Evolutionary conservation across 2,113 vertebrate genomes (phyloP).

Genomic region (Colistium nudipinnis): DNA sequence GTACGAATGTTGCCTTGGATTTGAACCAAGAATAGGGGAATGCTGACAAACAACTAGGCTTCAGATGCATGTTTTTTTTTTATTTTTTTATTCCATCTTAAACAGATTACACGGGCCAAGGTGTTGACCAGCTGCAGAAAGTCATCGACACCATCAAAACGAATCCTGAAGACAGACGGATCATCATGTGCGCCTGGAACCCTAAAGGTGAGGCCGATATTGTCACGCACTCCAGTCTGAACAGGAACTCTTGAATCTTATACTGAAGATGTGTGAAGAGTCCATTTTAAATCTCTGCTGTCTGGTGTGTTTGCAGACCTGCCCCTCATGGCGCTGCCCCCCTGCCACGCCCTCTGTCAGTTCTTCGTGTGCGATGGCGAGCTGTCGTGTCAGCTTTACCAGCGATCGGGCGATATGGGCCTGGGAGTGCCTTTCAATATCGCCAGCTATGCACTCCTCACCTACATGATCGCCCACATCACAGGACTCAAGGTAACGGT

Average conservation of each 20-base stretch:
- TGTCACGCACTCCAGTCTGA: no score
- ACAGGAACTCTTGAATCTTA: fast-evolving
- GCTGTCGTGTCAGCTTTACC: conserved; percentile 96
- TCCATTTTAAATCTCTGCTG: background rate
- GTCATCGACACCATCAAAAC: conserved; percentile 92
- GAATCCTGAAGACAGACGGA: conserved; percentile 94
- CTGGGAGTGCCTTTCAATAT: conserved; percentile 98
- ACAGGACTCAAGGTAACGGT: conserved; percentile 89
- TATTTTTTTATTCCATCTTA: background rate
- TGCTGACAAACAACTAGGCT: background rate
- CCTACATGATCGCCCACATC: conserved; percentile 97
- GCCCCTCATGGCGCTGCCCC: conserved; percentile 93
- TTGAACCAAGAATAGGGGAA: no score
- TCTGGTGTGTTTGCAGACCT: conserved; percentile 81
- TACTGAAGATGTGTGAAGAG: background rate
- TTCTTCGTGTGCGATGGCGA: conserved; percentile 93
- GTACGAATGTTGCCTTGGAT: no score
- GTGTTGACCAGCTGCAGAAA: conserved; percentile 94
- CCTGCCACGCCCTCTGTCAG: conserved; percentile 95
- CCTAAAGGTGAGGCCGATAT: conserved; percentile 62
- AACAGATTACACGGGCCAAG: conserved; percentile 93
- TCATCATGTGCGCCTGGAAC: conserved; percentile 97
- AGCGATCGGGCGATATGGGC: conserved; percentile 96
- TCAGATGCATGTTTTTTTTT: no score
- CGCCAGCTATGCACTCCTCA: conserved; percentile 95